Evolutionary conservation across 1,140 invertebrate genomes (phyloP).

Genomic region (Bradysia coprophila): DNA sequence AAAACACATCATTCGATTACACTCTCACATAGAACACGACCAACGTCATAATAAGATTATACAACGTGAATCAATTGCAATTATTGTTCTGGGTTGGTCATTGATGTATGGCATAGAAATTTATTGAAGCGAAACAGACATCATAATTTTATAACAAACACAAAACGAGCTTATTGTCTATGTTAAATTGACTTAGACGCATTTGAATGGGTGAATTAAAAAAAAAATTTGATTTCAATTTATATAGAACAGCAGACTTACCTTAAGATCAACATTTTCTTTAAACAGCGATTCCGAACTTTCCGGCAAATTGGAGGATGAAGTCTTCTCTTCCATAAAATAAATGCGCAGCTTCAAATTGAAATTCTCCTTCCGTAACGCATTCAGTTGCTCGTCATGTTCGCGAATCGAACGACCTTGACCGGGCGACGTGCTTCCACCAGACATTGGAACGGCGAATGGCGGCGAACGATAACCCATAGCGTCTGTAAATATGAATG

Average conservation of each 20-base stretch:
- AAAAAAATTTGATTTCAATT: background rate
- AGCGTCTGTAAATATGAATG: too few relatives aligned
- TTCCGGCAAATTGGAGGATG: constrained; percentile 3
- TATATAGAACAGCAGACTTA: constrained; percentile 19
- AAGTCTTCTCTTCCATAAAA: constrained; percentile 57
- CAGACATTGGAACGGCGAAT: constrained; percentile 9
- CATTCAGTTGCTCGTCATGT: constrained; percentile 68
- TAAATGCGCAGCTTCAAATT: constrained; percentile 79
- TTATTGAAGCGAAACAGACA: constrained; percentile 1
- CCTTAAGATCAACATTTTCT: constrained; percentile 62
- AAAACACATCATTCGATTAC: constrained; percentile 10
- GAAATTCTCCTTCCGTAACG: constrained; percentile 79
- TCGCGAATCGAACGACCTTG: constrained; percentile 65
- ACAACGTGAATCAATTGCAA: background rate
- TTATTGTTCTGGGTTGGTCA: constrained; percentile 2
- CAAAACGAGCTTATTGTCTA: too few relatives aligned
- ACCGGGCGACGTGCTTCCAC: constrained; percentile 25
- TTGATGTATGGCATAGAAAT: background rate
- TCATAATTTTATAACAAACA: too few relatives aligned
- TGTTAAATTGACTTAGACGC: too few relatives aligned
- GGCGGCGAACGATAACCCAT: constrained; percentile 12
- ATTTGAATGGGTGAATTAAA: background rate
- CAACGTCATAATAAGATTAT: too few relatives aligned
- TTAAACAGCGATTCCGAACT: constrained; percentile 23
- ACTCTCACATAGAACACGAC: too few relatives aligned